Evolutionary conservation across 2,797 vertebrate species (phyloP).

Genomic region (Yasuhikotakia modesta): DNA sequence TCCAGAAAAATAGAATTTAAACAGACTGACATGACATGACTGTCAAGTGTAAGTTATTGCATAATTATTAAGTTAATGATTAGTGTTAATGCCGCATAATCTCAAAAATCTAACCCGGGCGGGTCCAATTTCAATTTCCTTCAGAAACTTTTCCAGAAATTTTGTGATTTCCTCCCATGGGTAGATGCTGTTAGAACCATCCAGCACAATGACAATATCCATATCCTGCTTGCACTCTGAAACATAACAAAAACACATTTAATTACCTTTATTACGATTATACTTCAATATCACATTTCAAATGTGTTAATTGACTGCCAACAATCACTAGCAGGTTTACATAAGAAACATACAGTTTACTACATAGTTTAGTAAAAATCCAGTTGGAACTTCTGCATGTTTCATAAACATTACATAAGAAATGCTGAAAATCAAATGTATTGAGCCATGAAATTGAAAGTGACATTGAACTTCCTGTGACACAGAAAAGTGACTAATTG

Average conservation of each 20-base stretch:
- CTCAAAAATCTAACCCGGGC: conserved; percentile 81
- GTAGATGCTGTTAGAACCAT: conserved; percentile 96
- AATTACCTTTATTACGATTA: background rate
- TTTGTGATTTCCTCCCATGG: conserved; percentile 86
- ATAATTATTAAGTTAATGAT: too few relatives aligned
- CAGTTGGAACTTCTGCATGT: background rate
- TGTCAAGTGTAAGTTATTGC: background rate
- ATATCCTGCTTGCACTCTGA: conserved; percentile 86
- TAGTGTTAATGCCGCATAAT: too few relatives aligned
- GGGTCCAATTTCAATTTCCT: conserved; percentile 85
- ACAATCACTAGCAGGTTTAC: background rate
- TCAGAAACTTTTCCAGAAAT: conserved; percentile 85
- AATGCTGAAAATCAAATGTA: background rate
- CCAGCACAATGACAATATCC: conserved; percentile 92
- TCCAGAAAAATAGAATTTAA: too few relatives aligned
- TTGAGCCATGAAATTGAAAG: conserved; percentile 1
- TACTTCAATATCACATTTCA: background rate
- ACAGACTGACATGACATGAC: too few relatives aligned
- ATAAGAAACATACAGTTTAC: background rate
- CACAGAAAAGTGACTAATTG: background rate
- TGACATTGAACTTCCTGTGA: background rate
- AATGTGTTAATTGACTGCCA: background rate
- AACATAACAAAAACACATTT: conserved; percentile 53
- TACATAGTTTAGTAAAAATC: background rate
- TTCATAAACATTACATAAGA: background rate